Evolutionary conservation across 2,888 invertebrate genomes (phyloP), one percentile per base, ranked within the genome.

Genomic region (Beris morrisii): DNA sequence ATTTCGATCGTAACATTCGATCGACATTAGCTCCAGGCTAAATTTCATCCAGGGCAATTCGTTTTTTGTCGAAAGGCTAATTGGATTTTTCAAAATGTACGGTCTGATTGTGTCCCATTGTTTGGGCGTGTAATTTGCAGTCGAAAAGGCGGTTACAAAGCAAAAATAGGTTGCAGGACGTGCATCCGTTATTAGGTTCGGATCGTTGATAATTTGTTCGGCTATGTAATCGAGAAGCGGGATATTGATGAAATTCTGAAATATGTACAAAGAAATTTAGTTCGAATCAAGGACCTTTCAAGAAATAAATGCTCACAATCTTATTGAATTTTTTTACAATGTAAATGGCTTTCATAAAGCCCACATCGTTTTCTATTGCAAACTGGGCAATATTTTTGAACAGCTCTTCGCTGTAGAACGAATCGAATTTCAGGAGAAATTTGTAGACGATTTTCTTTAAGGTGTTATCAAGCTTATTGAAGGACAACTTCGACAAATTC

Each of bases 401-500:
- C 70, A 88, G 81, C 63, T 82, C 82, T 72, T 87, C 86, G 71
- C 87, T 83, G 72, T 88, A 89, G 74, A 84, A 88, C 75, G 83
- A 83, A 4, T 79, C 75, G 64, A 82, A 79, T 70, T 83, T 84
- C 70, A 79, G 79, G 67, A 81, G 67, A 67, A 83, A 79, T 68
- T 82, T 79, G 5, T 78, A 78, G 22, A 82, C 81, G 15, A 87
- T 73, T 75, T 81, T 84, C 0, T 82, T 80, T 2, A 85, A 75
- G 0, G 84, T 82, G 46, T 79, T 78, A 70, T 85, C 78, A 45
- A 88, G 76, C 15, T 86, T 84, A 0, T 81, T 78, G 67, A 81
- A 84, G 0, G 78, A 71, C 64, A 85, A 73, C 54, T 4, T 15
- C 22, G 22, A 38, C 4, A 13, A 32, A 30, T 79, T 73, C 53